Base-by-base conservation (phyloP, 2,797 vertebrate species). In the Kryptolebias ocellatus region DNA sequence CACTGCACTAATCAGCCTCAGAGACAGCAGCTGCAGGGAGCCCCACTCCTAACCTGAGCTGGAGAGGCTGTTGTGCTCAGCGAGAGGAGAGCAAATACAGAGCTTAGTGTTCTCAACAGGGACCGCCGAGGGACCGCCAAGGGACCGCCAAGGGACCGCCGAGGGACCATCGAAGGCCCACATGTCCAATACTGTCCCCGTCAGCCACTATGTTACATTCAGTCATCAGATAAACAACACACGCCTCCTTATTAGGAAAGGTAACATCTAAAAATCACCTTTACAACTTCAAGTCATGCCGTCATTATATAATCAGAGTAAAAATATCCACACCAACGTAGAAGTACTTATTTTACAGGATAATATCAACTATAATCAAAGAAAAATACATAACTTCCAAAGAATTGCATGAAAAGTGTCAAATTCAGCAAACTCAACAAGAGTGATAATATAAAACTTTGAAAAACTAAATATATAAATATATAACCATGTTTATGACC, bases 21-120 rank as follows among this genome's bases (percentile, higher is more conserved):
- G 78, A 89, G 86, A 87, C 84, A 87, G 87, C 90, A 92, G 91
- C 92, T 91, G 91, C 87, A 83, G 92, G 92, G 89, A 90, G 91
- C 89, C 78, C 78, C 84, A 78, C 89, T 91, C 84, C 83, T 80
- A 86, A 87, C 86, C 87, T 72, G 76, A 81, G 56, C 87, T 89
- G 81, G 84, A 92, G 89, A 91, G 90, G 84, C 87, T 88, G 89
- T 90, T 90, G 89, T 87, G 86, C 83, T 72, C 86, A 45, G 79
- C 60, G 55, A 89, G 90, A 89, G 79, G 56, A 80, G 82, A 51
- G 85, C 83, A 87, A 89, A 91, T 89, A 92, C 79, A 78, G 88
- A 87, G 89, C 90, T 91, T 83, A 92, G 87, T 86, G 90, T 90
- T 92, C 88, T 88, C 84, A 82, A 89, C 85, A 81, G 87, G 82